Evolutionary conservation across 1,140 invertebrate species (phyloP).

Genomic region (Orchestia grillus): DNA sequence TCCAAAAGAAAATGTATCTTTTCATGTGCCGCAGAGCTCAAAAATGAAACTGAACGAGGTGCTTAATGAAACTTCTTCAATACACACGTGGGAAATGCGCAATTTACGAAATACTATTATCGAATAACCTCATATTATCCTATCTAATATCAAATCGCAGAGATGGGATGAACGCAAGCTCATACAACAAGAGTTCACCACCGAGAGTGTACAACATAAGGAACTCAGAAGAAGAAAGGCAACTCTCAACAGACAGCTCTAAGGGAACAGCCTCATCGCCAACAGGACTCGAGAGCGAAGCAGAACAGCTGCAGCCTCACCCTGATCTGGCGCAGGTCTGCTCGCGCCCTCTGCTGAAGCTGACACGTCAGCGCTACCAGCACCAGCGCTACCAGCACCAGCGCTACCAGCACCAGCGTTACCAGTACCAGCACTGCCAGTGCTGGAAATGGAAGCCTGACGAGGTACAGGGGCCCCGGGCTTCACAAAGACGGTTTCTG

Average conservation of each 20-base stretch:
- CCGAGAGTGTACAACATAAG: too few species aligned
- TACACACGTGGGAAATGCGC: too few species aligned
- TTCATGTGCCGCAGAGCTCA: not conserved
- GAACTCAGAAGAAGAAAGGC: not conserved
- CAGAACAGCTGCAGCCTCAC: not conserved
- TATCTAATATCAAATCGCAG: too few species aligned
- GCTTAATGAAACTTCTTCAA: too few species aligned
- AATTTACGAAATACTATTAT: not conserved
- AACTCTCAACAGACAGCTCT: not conserved
- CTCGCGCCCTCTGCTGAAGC: not conserved
- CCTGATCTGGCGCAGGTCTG: not conserved
- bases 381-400: not conserved
- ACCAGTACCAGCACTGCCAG: not conserved
- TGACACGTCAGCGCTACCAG: not conserved
- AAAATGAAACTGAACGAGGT: not conserved
- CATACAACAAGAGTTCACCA: not conserved
- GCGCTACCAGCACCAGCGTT: not conserved
- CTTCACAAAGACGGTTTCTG: constrained; percentile 26
- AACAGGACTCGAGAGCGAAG: not conserved
- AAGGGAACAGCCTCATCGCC: not conserved
- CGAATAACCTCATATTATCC: too few species aligned
- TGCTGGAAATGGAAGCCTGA: not conserved
- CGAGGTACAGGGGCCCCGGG: not conserved
- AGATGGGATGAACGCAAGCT: not conserved
- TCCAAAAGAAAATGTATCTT: not conserved